Evolutionary conservation across 2,888 invertebrate genomes (phyloP).

Genomic region (Ophion costatus): DNA sequence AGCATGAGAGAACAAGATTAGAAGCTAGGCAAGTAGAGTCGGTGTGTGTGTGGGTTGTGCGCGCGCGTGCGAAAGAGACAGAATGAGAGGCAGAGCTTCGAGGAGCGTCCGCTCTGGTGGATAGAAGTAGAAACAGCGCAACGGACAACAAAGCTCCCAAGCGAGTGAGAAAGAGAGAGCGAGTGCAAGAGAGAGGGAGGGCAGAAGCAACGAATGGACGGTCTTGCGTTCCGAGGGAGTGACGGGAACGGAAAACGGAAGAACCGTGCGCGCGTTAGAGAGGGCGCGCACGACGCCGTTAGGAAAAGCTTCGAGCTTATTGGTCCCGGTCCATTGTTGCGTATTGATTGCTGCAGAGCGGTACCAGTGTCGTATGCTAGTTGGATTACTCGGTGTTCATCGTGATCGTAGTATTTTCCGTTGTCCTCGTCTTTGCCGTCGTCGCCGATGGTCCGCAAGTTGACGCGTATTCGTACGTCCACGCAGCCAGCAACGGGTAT

Average conservation of each 20-base stretch:
- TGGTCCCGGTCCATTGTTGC: slow-evolving; percentile 83
- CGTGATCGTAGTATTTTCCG: slow-evolving; percentile 73
- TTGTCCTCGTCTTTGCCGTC: slow-evolving; percentile 66
- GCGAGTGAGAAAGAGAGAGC: slow-evolving; percentile 1
- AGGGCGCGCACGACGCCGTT: slow-evolving; percentile 79
- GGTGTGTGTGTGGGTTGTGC: no score
- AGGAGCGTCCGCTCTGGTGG: not conserved
- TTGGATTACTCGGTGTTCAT: slow-evolving; percentile 79
- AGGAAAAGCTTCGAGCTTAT: slow-evolving; percentile 83
- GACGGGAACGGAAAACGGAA: slow-evolving; percentile 38
- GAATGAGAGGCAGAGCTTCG: not conserved
- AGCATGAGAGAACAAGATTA: slow-evolving; percentile 8
- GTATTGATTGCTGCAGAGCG: slow-evolving; percentile 83
- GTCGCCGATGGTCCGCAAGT: slow-evolving; percentile 22
- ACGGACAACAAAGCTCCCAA: no score
- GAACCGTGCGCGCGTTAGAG: slow-evolving; percentile 65
- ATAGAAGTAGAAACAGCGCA: not conserved
- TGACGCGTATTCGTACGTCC: slow-evolving; percentile 34
- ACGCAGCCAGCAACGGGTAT: slow-evolving; percentile 41
- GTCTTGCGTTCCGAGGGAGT: slow-evolving; percentile 13
- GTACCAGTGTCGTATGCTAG: slow-evolving; percentile 77
- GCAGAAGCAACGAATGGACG: not conserved
- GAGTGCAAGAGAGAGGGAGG: not conserved
- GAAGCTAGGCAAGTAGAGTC: not conserved
- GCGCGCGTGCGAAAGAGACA: no score